Base-by-base conservation (phyloP, 2,113 vertebrate genomes). In the Catagonus wagneri region DNA sequence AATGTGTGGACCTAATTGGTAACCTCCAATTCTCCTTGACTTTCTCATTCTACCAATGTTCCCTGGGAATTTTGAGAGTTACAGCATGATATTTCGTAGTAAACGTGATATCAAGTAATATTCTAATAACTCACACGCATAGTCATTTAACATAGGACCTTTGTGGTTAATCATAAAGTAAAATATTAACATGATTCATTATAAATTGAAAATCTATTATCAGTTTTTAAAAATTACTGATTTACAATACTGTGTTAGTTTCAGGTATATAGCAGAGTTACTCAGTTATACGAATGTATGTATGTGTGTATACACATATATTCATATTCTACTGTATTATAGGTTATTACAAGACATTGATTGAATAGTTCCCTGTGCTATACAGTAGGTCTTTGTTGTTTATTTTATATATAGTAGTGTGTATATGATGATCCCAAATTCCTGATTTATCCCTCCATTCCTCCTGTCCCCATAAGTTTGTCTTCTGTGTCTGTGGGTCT, bases 61-160 rank as follows among this genome's bases (percentile, higher is more conserved):
- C 25, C 87, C 36, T 80, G 66, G 80, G 71, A 90, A 71, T 95
- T 97, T 94, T 90, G 83, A 88, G 90, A 94, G 19, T 74, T 81
- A 39, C 39, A 36, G 6, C 14, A 22, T 86, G 61, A 89, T 87
- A 95, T 56, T 93, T 84, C 92, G 86, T 93, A 95, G 61, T 89
- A 96, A 60, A 72, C 75, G 69, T 90, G 56, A 34, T 94, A 60
- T 94, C 96, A 92, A 27, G 3, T 79, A 88, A 95, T 88, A 27
- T 94, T 90, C 71, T 97, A 79, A 89, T 72, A 86, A 75, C 16
- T 81, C 75, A 1, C 6, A 83, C 83, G 58, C 88, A 84, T 0
- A 86, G 44, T 39, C 75, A 75, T 69, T 89, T 87, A 19, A 83
- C 84, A 14, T 58, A 86, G 69, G 90, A 11, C 36, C 44, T 54